Evolutionary conservation across 2,113 vertebrate species (phyloP).

Genomic region (Microtus oregoni): DNA sequence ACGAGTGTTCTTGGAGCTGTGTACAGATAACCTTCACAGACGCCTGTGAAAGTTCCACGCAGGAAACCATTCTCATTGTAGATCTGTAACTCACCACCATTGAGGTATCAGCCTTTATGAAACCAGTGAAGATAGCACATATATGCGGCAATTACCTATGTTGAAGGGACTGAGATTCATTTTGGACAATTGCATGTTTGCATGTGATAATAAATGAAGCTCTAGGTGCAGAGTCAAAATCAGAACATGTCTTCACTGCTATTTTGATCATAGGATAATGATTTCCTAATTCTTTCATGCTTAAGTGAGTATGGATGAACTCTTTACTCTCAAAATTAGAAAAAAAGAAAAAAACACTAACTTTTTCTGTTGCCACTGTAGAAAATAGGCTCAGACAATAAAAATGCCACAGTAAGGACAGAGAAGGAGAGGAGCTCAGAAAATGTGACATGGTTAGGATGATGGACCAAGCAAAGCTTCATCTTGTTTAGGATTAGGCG

Average conservation of each 20-base stretch:
- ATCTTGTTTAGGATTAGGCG: background rate
- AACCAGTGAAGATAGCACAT: background rate
- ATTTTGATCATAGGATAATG: background rate
- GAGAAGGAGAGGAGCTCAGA: background rate
- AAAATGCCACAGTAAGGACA: accelerated
- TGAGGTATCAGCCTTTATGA: background rate
- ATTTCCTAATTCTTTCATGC: background rate
- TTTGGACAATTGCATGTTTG: background rate
- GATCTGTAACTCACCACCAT: background rate
- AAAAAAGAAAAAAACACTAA: background rate
- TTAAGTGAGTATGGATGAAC: background rate
- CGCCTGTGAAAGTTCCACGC: background rate
- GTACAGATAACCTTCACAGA: background rate
- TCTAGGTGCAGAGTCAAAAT: background rate
- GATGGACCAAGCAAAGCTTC: background rate
- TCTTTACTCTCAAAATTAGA: background rate
- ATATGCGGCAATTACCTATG: background rate
- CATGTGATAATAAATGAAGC: background rate
- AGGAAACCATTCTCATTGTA: background rate
- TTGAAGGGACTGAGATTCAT: background rate
- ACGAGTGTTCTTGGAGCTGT: background rate
- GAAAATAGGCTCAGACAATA: background rate
- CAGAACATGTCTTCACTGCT: background rate
- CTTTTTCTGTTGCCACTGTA: background rate
- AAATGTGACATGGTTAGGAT: background rate